These are phyloP conservation scores for Naja naja DNA, from an alignment of 2,113 vertebrate species.

Conservation along the genomic window DNA sequence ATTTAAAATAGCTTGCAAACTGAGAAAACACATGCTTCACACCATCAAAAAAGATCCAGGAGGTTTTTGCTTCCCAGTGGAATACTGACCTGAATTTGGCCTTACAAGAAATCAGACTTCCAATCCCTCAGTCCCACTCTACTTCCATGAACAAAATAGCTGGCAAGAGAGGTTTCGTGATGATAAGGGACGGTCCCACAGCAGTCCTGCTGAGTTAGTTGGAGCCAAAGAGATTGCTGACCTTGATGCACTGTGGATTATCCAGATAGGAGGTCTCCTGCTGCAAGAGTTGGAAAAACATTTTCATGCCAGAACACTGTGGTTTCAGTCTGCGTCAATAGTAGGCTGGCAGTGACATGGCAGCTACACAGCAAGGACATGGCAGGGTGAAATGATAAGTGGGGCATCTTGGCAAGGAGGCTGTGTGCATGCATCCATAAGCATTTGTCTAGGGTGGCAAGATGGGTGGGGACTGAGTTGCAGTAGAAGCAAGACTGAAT, in stretches of 20 bases:
- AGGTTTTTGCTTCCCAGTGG: not conserved
- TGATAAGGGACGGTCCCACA: not conserved
- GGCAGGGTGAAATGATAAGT: not conserved
- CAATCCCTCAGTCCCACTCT: not conserved
- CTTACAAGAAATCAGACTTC: not conserved
- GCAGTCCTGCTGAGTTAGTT: not conserved
- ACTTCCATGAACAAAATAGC: not conserved
- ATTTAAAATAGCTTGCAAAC: not conserved
- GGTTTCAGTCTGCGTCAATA: not conserved
- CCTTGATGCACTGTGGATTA: not conserved
- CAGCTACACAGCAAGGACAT: not conserved
- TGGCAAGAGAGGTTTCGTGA: not conserved
- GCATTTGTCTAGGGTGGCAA: not conserved
- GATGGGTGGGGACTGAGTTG: not conserved
- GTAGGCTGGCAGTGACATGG: not conserved
- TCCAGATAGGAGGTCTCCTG: not conserved
- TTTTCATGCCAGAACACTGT: not conserved
- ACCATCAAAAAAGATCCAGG: not conserved
- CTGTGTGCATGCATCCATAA: not conserved
- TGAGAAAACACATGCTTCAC: not conserved
- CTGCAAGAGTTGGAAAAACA: not conserved
- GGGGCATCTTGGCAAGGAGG: not conserved
- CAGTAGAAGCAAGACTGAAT: not conserved
- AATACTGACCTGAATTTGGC: not conserved
- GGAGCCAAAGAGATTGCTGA: not conserved